Conservation (phyloP, 2,888 invertebrate genomes). For the Zootermopsis nevadensis region DNA sequence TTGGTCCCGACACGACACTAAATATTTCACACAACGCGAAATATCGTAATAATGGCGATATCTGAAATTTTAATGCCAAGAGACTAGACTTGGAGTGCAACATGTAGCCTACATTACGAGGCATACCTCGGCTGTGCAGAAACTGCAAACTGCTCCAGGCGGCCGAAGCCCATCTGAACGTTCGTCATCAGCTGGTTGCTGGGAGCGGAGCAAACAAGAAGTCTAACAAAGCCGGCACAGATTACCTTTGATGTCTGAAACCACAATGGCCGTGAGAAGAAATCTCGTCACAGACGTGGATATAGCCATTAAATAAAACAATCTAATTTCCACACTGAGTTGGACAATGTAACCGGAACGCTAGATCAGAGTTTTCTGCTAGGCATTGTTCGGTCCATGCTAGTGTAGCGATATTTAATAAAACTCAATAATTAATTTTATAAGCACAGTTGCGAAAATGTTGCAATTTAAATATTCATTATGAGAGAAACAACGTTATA, state of each 20-base stretch:
- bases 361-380: not conserved
- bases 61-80: too few relatives aligned
- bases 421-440: too few relatives aligned
- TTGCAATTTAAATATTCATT: too few relatives aligned
- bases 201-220: not conserved
- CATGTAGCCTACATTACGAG: too few relatives aligned
- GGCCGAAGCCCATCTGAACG: not conserved
- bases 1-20: too few relatives aligned
- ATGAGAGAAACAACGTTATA: too few relatives aligned
- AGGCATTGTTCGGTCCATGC: too few relatives aligned
- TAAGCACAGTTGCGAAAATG: too few relatives aligned
- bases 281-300: not conserved
- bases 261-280: not conserved
- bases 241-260: conserved; percentile 6
- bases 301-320: not conserved
- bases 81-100: not conserved
- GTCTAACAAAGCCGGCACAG: not conserved
- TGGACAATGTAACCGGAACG: not conserved
- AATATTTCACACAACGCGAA: too few relatives aligned
- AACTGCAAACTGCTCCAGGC: not conserved
- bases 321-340: not conserved
- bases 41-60: too few relatives aligned
- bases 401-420: too few relatives aligned
- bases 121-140: not conserved
- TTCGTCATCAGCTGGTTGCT: not conserved